phyloP scores from a whole-genome alignment of 1,140 invertebrate species.

The Himalopsyche phryganea region DNA sequence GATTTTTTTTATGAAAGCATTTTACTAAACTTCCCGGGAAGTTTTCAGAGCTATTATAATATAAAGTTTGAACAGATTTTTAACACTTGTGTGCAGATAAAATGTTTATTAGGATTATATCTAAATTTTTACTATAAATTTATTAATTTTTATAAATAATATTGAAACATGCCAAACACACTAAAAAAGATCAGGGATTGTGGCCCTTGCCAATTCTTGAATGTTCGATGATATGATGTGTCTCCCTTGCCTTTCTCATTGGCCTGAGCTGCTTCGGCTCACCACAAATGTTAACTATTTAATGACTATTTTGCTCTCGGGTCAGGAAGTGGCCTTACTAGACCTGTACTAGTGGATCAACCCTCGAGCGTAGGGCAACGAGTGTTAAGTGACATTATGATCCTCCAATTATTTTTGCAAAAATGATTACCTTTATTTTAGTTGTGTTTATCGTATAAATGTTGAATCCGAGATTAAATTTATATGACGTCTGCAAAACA shows the following conservation, averaged over 20 bases:
- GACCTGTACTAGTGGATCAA: slow-evolving; percentile 17
- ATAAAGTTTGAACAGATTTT: slow-evolving; percentile 30
- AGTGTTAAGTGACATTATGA: slow-evolving; percentile 17
- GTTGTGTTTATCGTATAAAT: slow-evolving; percentile 10
- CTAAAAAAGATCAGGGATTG: slow-evolving; percentile 32
- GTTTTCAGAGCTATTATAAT: slow-evolving; percentile 34
- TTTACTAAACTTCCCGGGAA: slow-evolving; percentile 33
- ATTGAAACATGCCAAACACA: slow-evolving; percentile 34
- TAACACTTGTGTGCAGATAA: slow-evolving; percentile 31
- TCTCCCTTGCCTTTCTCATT: slow-evolving; percentile 33
- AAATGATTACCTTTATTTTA: slow-evolving; percentile 2
- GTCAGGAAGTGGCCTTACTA: background rate
- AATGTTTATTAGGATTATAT: slow-evolving; percentile 35
- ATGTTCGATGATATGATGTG: slow-evolving; percentile 34
- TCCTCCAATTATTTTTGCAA: slow-evolving; percentile 20
- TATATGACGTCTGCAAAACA: slow-evolving; percentile 32
- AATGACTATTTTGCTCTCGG: too few species aligned
- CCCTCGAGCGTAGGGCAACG: slow-evolving; percentile 5
- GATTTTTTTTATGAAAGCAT: slow-evolving; percentile 55
- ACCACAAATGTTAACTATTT: too few species aligned
- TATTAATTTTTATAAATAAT: slow-evolving; percentile 32
- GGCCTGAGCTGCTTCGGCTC: slow-evolving; percentile 17
- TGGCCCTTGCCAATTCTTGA: slow-evolving; percentile 32
- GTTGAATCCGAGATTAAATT: slow-evolving; percentile 35
- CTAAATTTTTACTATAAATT: slow-evolving; percentile 33